Base-by-base conservation (phyloP, 2,113 vertebrate genomes). In the Pseudopipra pipra region DNA sequence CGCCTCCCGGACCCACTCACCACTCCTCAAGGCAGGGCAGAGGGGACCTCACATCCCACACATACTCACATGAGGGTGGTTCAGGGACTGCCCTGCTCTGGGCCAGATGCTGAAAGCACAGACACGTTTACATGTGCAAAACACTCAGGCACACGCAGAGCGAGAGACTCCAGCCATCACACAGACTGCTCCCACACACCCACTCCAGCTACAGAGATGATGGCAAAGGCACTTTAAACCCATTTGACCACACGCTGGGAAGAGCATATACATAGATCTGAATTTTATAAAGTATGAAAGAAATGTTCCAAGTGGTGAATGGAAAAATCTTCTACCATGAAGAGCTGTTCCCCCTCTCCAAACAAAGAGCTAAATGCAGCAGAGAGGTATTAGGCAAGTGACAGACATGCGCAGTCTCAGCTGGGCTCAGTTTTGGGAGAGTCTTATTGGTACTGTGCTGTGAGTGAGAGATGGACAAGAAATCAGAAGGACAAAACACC, bases 311-410 rank as follows among this genome's bases (percentile, higher is more conserved):
- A 92, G 92, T 83, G 87, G 80, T 56, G 85, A 93, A 93, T 73
- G 31, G 63, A 81, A 86, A 77, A 89, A 63, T 96, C 96, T 97
- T 97, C 92, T 87, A 94, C 44, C 85, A 94, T 28, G 94, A 95
- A 95, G 92, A 95, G 91, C 68, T 58, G 87, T 54, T 94, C 31
- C 47, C 94, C 56, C 94, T 90, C 95, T 96, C 95, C 96, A 94
- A 82, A 93, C 62, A 96, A 92, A 95, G 75, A 92, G 92, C 95
- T 96, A 96, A 96, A 89, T 15, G 83, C 89, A 92, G 93, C 83
- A 96, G 92, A 96, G 75, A 96, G 88, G 63, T 51, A 95, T 96
- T 92, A 96, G 87, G 85, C 87, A 97, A 97, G 70, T 75, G 95
- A 95, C 70, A 97, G 92, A 95, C 90, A 88, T 41, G 93, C 3